Evolutionary conservation across 1,140 invertebrate species (phyloP).

Genomic region (Euura saliciscinereae): DNA sequence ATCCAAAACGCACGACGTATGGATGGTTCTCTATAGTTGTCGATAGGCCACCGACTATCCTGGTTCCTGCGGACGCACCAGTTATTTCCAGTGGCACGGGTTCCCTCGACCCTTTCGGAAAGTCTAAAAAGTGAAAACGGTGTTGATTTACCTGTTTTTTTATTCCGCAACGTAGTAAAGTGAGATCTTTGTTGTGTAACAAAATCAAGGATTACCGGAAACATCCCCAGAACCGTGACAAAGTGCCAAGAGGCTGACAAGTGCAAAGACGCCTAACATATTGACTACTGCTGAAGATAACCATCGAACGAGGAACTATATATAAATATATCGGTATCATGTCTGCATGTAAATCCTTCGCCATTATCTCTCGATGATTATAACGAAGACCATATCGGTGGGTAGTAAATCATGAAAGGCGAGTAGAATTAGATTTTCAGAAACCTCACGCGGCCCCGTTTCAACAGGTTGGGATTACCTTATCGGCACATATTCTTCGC

Average conservation of each 20-base stretch:
- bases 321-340: not conserved
- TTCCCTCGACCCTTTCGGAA: not conserved
- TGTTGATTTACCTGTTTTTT: no score
- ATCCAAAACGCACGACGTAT: constrained; percentile 58
- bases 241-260: not conserved
- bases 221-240: not conserved
- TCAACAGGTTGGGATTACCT: no score
- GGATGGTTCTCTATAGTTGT: constrained; percentile 61
- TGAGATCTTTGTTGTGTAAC: no score
- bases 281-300: not conserved
- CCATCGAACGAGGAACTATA: not conserved
- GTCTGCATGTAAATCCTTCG: not conserved
- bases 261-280: not conserved
- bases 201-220: no score
- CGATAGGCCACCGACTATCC: constrained; percentile 62
- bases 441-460: no score
- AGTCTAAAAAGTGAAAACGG: not conserved
- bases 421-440: not conserved
- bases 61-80: constrained; percentile 10
- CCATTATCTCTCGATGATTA: not conserved
- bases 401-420: not conserved
- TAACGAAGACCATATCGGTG: not conserved
- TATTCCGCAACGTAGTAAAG: no score
- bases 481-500: no score
- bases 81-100: not conserved